Percentiles rank a stretch among this genome's conserved stretches.
Evolutionary conservation across 2,797 vertebrate species (phyloP).

Genomic region (Ispidina lecontei): DNA sequence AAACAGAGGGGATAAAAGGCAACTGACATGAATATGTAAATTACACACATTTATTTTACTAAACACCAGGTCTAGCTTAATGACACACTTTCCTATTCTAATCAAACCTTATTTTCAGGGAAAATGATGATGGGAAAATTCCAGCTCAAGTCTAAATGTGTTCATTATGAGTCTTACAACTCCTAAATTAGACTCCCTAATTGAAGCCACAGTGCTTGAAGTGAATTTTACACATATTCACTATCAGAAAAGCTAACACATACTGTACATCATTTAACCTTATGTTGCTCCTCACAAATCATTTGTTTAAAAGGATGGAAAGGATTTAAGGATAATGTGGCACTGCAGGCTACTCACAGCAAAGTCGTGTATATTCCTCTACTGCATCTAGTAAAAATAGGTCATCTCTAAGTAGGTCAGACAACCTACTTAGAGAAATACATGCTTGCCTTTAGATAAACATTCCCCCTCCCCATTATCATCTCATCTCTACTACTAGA

Average conservation of each 20-base stretch:
- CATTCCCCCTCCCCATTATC: not conserved
- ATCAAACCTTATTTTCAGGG: not conserved
- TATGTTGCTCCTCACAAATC: not conserved
- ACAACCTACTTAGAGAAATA: conserved; percentile 53
- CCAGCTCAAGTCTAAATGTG: not conserved
- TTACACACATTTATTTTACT: not conserved
- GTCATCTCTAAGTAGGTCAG: conserved; percentile 84
- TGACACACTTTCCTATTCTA: not conserved
- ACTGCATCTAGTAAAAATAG: conserved; percentile 77
- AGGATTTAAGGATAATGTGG: conserved; percentile 3
- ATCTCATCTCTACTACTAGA: not conserved
- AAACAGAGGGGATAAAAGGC: not conserved
- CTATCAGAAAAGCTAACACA: not conserved
- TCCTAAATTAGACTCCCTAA: not conserved
- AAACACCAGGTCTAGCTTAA: not conserved
- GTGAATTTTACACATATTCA: not conserved
- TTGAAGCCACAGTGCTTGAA: not conserved
- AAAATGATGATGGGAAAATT: not conserved
- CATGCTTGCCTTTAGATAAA: conserved; percentile 26
- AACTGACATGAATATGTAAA: not conserved
- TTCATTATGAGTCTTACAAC: not conserved
- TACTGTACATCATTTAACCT: not conserved
- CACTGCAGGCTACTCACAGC: not conserved
- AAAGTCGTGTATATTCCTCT: conserved; percentile 14
- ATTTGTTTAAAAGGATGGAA: conserved; percentile 23